Conservation (phyloP, 2,113 vertebrate genomes). For the Sebastes fasciatus region DNA sequence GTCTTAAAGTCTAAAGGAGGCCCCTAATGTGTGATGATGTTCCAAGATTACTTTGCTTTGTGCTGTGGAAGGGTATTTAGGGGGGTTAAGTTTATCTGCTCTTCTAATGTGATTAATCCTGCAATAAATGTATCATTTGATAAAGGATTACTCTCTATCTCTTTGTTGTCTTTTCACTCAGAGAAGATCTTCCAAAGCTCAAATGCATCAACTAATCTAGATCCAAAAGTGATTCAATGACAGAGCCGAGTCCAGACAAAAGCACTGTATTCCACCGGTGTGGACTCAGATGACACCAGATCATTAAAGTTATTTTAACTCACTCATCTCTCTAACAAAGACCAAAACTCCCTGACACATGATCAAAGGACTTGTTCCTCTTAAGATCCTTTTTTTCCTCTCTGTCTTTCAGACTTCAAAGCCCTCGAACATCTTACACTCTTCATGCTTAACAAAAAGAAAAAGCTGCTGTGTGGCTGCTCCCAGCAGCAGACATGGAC, state of each 20-base stretch:
- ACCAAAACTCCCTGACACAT: constrained; percentile 71
- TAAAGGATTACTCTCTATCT: constrained; percentile 62
- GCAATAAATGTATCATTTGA: constrained; percentile 69
- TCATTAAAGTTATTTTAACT: constrained; percentile 70
- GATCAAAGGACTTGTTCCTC: constrained; percentile 78
- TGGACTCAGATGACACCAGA: constrained; percentile 65
- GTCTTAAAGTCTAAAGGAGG: constrained; percentile 34
- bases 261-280: constrained; percentile 49
- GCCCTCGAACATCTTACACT: constrained; percentile 66
- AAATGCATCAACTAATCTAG: constrained; percentile 59
- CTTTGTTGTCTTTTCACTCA: constrained; percentile 66
- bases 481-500: constrained; percentile 42
- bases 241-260: constrained; percentile 52
- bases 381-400: constrained; percentile 65
- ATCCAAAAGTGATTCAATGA: constrained; percentile 60
- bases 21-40: constrained; percentile 48
- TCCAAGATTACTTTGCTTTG: constrained; percentile 51
- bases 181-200: constrained; percentile 46
- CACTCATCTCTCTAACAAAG: constrained; percentile 79
- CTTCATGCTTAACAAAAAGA: constrained; percentile 58
- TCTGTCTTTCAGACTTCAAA: constrained; percentile 77
- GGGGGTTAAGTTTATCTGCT: constrained; percentile 35
- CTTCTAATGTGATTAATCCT: constrained; percentile 66
- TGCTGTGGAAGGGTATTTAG: constrained; percentile 31
- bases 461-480: constrained; percentile 33